phyloP scores from a whole-genome alignment of 2,888 invertebrate species.

The Tenthredo livida region DNA sequence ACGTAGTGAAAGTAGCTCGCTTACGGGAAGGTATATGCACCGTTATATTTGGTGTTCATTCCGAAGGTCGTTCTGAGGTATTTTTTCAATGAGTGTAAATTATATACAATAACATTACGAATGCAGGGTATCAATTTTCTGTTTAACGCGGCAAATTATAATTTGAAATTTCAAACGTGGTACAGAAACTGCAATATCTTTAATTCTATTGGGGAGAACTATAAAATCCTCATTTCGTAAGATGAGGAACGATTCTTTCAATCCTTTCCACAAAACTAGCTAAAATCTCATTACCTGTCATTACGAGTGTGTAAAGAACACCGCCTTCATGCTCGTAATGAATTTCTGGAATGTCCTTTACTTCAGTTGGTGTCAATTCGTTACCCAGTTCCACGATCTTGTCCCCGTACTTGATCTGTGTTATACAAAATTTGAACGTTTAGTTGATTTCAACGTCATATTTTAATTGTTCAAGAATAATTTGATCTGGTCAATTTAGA shows the following conservation, averaged over 20 bases:
- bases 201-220: not conserved
- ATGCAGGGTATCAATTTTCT: not conserved
- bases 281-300: conserved; percentile 62
- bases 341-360: conserved; percentile 72
- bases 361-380: conserved; percentile 72
- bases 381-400: conserved; percentile 71
- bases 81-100: not conserved
- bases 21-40: not conserved
- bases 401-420: conserved; percentile 73
- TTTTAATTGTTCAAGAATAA: too few species aligned
- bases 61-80: not conserved
- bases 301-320: conserved; percentile 74
- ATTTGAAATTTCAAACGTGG: not conserved
- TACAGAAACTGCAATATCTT: not conserved
- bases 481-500: too few species aligned
- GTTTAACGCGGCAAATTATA: not conserved
- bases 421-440: not conserved
- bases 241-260: not conserved
- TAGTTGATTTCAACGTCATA: not conserved
- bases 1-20: conserved; percentile 26
- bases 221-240: not conserved
- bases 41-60: conserved; percentile 15
- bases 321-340: conserved; percentile 76
- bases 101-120: not conserved
- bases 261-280: not conserved